phyloP scores from a whole-genome alignment of 2,797 vertebrate species.

The Hydrocynus forskahlii region DNA sequence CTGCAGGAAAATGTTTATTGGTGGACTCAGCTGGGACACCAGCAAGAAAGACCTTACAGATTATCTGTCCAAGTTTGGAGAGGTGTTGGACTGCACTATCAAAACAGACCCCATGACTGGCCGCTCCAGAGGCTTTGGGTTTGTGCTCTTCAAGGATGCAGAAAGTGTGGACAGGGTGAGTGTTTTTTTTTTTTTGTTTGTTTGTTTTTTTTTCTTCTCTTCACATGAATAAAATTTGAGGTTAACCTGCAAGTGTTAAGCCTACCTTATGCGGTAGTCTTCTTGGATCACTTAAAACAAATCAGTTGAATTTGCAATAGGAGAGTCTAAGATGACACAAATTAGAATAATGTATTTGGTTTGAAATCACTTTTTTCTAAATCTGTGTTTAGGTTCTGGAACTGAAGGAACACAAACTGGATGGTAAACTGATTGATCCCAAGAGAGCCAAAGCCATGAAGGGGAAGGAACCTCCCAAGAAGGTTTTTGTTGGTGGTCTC shows the following conservation, averaged over 20 bases:
- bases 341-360: no score
- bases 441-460: conserved; percentile 89
- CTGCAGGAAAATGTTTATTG: conserved; percentile 89
- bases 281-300: no score
- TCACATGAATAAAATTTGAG: no score
- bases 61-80: conserved; percentile 86
- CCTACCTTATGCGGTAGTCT: no score
- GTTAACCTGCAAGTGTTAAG: no score
- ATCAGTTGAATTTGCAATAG: no score
- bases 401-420: conserved; percentile 87
- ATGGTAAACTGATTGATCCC: conserved; percentile 88
- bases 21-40: conserved; percentile 89
- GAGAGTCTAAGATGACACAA: no score
- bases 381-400: conserved; percentile 80
- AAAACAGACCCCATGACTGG: conserved; percentile 88
- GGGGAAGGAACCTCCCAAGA: conserved; percentile 87
- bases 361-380: neutral
- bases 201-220: no score
- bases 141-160: conserved; percentile 88
- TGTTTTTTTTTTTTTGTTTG: neutral
- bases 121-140: conserved; percentile 87
- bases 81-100: conserved; percentile 89
- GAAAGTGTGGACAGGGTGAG: conserved; percentile 86
- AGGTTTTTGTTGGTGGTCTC: conserved; percentile 87
- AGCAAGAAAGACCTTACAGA: conserved; percentile 90